Percentiles rank a stretch among this genome's conserved stretches.
phyloP scores from a whole-genome alignment of 2,797 vertebrate species.

The Acestrorhynchus altus region DNA sequence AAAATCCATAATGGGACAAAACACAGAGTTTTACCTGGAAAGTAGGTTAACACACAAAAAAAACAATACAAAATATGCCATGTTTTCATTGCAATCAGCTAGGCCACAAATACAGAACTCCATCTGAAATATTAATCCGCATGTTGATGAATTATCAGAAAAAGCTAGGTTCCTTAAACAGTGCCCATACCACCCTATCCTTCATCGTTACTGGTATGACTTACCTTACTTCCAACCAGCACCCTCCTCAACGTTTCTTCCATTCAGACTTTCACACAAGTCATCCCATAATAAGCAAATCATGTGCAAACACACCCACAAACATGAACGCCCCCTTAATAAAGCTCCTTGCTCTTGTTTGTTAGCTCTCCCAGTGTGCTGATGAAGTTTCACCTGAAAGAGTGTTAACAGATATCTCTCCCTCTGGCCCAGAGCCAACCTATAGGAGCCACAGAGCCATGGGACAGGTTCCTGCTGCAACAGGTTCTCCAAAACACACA shows the following conservation, averaged over 20 bases:
- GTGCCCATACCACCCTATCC: not conserved
- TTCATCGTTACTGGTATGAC: not conserved
- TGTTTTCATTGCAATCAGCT: too few relatives aligned
- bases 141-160: not conserved
- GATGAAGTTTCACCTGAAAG: slow-evolving; percentile 45
- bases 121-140: not conserved
- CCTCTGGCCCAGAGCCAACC: slow-evolving; percentile 71
- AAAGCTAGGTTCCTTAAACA: not conserved
- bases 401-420: slow-evolving; percentile 47
- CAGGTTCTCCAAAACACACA: slow-evolving; percentile 70
- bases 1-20: not conserved
- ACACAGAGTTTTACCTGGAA: too few relatives aligned
- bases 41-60: too few relatives aligned
- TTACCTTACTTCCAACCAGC: slow-evolving; percentile 30
- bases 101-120: not conserved
- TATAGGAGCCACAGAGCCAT: slow-evolving; percentile 69
- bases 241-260: slow-evolving; percentile 31
- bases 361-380: slow-evolving; percentile 9
- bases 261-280: slow-evolving; percentile 37
- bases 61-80: not conserved
- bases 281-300: slow-evolving; percentile 41
- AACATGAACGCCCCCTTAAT: slow-evolving; percentile 28
- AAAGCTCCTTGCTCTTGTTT: slow-evolving; percentile 10
- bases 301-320: slow-evolving; percentile 41
- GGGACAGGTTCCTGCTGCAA: slow-evolving; percentile 76